These are phyloP conservation scores for Rhopalosiphum maidis DNA, from an alignment of 1,140 invertebrate genomes.

Conservation along the genomic window DNA sequence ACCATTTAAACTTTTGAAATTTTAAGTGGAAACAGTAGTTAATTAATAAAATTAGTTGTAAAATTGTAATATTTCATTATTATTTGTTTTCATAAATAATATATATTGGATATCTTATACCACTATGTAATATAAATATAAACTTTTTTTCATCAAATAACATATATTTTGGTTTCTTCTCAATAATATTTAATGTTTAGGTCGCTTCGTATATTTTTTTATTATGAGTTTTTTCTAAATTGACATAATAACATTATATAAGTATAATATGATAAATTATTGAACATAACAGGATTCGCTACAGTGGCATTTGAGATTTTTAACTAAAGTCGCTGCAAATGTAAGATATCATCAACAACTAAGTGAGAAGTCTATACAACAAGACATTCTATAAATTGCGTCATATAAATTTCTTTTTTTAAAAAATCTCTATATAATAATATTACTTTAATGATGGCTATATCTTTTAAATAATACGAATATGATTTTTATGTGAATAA, in stretches of 20 bases:
- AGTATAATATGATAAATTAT: neutral
- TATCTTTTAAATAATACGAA: neutral
- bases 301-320: neutral
- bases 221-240: neutral
- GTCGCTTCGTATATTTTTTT: neutral
- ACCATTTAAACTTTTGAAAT: neutral
- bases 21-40: too few species aligned
- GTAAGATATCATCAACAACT: neutral
- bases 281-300: neutral
- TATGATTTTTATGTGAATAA: slow-evolving; percentile 2
- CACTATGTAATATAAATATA: neutral
- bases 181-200: neutral
- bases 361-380: neutral
- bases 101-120: too few species aligned
- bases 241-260: neutral
- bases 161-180: neutral
- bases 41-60: too few species aligned
- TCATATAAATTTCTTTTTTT: neutral
- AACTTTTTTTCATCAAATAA: neutral
- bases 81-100: too few species aligned
- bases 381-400: neutral
- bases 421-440: neutral
- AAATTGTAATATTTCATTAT: too few species aligned
- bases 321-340: neutral
- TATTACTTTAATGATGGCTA: neutral